Evolutionary conservation across 2,888 invertebrate genomes (phyloP), one percentile per base, ranked within the genome.

Genomic region (Hermodice carunculata): DNA sequence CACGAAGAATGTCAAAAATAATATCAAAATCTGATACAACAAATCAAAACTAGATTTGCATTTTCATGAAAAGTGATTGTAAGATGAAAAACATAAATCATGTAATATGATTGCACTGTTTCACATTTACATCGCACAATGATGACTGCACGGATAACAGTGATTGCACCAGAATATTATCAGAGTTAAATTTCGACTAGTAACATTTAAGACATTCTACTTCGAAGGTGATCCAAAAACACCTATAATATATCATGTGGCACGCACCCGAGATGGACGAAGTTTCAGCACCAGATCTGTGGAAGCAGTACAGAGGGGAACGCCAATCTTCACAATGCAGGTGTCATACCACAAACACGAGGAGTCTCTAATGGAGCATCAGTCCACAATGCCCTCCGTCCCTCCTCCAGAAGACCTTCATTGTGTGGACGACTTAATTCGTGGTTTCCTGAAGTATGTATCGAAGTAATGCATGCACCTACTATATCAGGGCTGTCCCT

Each of bases 221-320:
- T n/a, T n/a, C 44, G 4, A 53, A 83, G 83, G 82, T 32, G 74
- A 77, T 57, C 64, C 70, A 0, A 75, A 79, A 28, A 75, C 76
- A 46, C 85, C 86, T 17, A 82, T 87, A 29, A 67, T 86, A 40
- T 87, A 87, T 70, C 80, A 84, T 64, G 86, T 87, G 29, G 86
- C 86, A 58, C 76, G 83, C 4, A 81, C 83, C 2, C 70, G 87
- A 4, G 86, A 87, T 72, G 87, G 87, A 17, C 71, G 76, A 6
- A 85, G 84, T 29, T 87, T 86, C 70, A 71, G 78, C 44, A 83
- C 84, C 48, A 78, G 87, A 3, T 72, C 79, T 28, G 85, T 87
- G 34, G 85, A 86, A 66, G 87, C 87, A 0, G 76, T 82, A 8
- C 87, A 87, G 69, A 79, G 84, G 48, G 86, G 85, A 2, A 69